phyloP scores from a whole-genome alignment of 2,888 invertebrate species.

The Masnerella sp. region DNA sequence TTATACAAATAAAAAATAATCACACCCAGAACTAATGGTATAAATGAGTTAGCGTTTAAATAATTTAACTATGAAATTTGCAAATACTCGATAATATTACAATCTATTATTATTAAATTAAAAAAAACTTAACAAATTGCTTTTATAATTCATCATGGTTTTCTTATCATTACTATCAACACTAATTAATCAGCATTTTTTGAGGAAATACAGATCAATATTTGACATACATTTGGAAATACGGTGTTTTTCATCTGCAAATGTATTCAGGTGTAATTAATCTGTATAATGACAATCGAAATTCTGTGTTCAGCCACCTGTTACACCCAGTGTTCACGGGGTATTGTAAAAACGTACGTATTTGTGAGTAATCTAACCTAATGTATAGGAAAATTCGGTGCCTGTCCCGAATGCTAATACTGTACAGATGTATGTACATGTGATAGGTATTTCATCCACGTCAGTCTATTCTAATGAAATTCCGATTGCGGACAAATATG shows the following conservation, averaged over 20 bases:
- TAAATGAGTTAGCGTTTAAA: too few species aligned
- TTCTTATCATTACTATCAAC: too few species aligned
- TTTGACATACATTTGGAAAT: too few species aligned
- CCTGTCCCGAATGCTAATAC: conserved; percentile 9
- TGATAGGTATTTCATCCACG: conserved; percentile 41
- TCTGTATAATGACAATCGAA: conserved; percentile 23
- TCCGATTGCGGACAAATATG: conserved; percentile 52
- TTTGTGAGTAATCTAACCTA: conserved; percentile 17
- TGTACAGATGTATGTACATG: conserved; percentile 14
- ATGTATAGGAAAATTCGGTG: conserved; percentile 16
- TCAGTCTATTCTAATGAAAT: conserved; percentile 45
- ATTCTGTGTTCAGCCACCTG: conserved; percentile 34
- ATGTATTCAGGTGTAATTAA: conserved; percentile 16
- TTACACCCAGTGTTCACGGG: conserved; percentile 5
- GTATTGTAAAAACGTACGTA: conserved; percentile 26
- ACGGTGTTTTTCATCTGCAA: conserved; percentile 12
- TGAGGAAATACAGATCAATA: too few species aligned
- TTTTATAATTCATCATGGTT: too few species aligned
- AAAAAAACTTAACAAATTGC: too few species aligned
- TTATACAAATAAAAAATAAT: too few species aligned
- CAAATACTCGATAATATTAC: too few species aligned
- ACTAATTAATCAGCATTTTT: too few species aligned
- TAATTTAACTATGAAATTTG: too few species aligned
- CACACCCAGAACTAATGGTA: too few species aligned
- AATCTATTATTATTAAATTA: too few species aligned